Evolutionary conservation across 2,113 vertebrate species (phyloP).

Genomic region (Cyphomyrus discorhynchus): DNA sequence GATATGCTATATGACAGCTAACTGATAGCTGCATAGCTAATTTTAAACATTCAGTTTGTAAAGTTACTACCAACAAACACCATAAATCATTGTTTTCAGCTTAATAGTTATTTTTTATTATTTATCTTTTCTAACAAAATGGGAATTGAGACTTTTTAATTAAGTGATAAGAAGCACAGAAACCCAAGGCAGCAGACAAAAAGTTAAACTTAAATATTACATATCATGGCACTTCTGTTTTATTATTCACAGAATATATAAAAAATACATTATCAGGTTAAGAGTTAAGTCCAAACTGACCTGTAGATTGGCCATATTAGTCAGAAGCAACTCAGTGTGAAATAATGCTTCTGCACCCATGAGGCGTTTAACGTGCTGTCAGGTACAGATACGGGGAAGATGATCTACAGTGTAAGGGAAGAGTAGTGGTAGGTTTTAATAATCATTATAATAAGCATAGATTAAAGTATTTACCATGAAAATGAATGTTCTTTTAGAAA

Average conservation of each 20-base stretch:
- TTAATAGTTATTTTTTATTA: neutral
- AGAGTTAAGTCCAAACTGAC: neutral
- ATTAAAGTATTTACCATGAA: conserved; percentile 61
- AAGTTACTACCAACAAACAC: neutral
- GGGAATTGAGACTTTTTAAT: neutral
- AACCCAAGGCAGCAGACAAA: neutral
- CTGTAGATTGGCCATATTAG: neutral
- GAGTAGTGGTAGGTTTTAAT: conserved; percentile 42
- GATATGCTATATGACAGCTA: neutral
- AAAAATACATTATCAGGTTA: neutral
- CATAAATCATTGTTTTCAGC: neutral
- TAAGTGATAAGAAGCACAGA: neutral
- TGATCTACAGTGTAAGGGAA: conserved; percentile 42
- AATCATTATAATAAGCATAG: conserved; percentile 69
- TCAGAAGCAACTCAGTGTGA: neutral
- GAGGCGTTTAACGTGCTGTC: conserved; percentile 32
- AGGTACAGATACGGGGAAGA: neutral
- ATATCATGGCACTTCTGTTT: neutral
- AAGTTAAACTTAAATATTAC: neutral
- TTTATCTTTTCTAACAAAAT: neutral
- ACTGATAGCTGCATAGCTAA: neutral
- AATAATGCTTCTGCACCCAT: conserved; percentile 46
- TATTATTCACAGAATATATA: neutral
- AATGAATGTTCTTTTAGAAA: conserved; percentile 60
- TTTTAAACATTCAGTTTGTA: neutral